Evolutionary conservation across 2,113 vertebrate genomes (phyloP).

Genomic region (Sisor rabdophorus): DNA sequence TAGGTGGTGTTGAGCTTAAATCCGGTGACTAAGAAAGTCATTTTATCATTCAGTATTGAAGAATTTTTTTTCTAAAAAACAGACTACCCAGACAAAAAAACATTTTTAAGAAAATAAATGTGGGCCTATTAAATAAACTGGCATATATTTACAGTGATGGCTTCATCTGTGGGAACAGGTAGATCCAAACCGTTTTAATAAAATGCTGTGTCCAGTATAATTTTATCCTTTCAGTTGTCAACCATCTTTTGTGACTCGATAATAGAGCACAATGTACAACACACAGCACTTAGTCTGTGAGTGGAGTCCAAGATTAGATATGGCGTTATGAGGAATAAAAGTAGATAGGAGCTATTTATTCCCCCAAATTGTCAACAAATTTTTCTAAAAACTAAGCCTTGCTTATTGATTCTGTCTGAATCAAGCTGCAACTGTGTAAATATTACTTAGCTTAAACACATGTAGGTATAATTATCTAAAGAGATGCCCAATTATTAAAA

Average conservation of each 20-base stretch:
- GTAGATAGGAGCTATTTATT: not conserved
- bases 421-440: not conserved
- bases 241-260: not conserved
- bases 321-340: constrained; percentile 8
- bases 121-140: not conserved
- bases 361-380: constrained; percentile 15
- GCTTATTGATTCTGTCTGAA: not conserved
- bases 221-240: not conserved
- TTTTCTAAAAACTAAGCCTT: not conserved
- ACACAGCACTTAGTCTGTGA: constrained; percentile 1
- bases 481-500: not conserved
- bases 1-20: not conserved
- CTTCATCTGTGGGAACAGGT: not conserved
- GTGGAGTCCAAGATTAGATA: constrained; percentile 12
- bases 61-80: not conserved
- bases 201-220: not conserved
- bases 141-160: not conserved
- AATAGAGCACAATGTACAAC: not conserved
- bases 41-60: too few species aligned
- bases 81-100: not conserved
- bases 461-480: not conserved
- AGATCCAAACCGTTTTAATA: too few species aligned
- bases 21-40: not conserved
- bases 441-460: not conserved
- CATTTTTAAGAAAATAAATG: too few species aligned